phyloP scores from a whole-genome alignment of 2,888 invertebrate species.

The Lasioglossum pauxillum region DNA sequence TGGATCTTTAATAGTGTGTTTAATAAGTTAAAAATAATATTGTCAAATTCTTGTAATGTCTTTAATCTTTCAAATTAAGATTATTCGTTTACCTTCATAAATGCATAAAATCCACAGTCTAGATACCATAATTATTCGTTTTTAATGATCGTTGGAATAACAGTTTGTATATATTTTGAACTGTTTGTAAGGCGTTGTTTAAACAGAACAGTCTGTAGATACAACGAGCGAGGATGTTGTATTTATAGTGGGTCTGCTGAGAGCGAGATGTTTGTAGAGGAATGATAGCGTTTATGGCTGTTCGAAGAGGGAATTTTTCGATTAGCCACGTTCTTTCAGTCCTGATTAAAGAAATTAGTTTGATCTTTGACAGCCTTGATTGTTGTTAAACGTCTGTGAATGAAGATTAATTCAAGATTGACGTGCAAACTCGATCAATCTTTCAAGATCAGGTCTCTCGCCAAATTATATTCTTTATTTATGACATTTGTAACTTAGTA shows the following conservation, averaged over 20 bases:
- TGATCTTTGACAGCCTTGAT: neutral
- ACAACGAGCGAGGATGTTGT: constrained; percentile 40
- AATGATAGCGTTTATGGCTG: constrained; percentile 9
- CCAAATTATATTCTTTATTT: too few species aligned
- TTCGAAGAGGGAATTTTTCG: constrained; percentile 21
- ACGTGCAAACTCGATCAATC: too few species aligned
- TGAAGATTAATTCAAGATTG: neutral
- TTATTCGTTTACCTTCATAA: neutral
- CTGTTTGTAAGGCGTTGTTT: neutral
- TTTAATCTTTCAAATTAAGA: neutral
- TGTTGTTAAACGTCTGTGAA: neutral
- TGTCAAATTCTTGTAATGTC: neutral
- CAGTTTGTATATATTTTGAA: neutral
- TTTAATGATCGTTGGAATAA: neutral
- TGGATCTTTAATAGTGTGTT: too few species aligned
- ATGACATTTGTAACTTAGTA: too few species aligned
- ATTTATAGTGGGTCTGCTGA: constrained; percentile 46
- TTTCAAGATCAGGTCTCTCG: too few species aligned
- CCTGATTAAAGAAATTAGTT: neutral
- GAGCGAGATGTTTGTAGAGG: constrained; percentile 43
- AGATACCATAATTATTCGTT: neutral
- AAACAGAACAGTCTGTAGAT: constrained; percentile 18
- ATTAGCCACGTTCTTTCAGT: constrained; percentile 24
- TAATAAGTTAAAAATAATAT: too few species aligned
- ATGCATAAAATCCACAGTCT: neutral